Evolutionary conservation across 92 coral and sea anemone genomes (phyloP), one percentile per base, ranked within the genome.

Genomic region (Phenganax marumi): DNA sequence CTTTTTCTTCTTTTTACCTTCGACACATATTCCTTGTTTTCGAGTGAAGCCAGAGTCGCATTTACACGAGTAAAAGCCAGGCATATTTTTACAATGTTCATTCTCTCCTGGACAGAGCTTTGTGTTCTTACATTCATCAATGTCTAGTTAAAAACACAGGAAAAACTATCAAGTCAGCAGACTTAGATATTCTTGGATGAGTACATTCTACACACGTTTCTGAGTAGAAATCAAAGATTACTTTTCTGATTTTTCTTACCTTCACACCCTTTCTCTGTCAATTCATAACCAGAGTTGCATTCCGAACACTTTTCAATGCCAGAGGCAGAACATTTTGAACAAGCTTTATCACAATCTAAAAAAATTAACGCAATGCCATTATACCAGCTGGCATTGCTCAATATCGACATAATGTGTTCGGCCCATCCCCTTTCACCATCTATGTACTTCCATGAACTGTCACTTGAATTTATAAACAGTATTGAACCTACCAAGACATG

Each of bases 201-300:
- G 25, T 12, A 33, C 55, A 11, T 1, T 60, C 49, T 3, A 24
- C 1, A 53, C 56, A 53, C 63, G 17, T 1, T 33, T 33, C 43
- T 33, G 43, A 33, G 43, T 33, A 33, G 43, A 33, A 1, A 33
- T 33, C 43, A 33, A 7, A 17, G 50, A 14, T 62, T 10, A 10
- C 47, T 4, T 2, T 22, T 22, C 63, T 18, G 26, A 2, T 33
- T n/a, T 43, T 12, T 10, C 68, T 13, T 87, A 95, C 98, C 98
- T 95, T 90, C 89, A 61, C 98, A 95, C 52, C 90, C 93, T 68
- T 89, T 90, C 33, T 92, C 95, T 10, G 81, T 70, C 85, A 86
- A 90, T 71, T 92, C 88, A 82, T 87, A 95, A 25, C 98, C 98
- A 60, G 70, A 68, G 76, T 49, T 92, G 68, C 98, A 95, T 82